Percentiles rank a stretch among this genome's conserved stretches.
These are phyloP conservation scores for Heliocidaris erythrogramma DNA, from an alignment of 35 echinoderm and acorn worm species.

Conservation along the genomic window DNA sequence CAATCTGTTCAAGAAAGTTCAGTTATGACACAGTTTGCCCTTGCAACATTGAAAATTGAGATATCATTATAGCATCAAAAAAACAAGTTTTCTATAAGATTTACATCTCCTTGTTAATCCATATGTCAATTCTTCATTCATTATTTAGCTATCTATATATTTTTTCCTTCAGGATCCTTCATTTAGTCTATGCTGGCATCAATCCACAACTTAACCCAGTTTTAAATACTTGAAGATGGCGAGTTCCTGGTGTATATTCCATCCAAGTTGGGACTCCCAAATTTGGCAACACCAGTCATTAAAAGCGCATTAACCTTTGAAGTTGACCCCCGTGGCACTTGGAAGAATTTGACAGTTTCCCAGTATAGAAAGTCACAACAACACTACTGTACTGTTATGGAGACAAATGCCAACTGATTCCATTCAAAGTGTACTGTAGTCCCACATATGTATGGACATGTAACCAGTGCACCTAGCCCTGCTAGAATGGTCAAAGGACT, in stretches of 20 bases:
- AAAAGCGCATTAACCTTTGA: constrained; percentile 17
- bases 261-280: neutral
- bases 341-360: constrained; percentile 9
- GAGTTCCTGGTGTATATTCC: neutral
- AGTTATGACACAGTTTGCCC: too few species aligned
- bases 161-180: neutral
- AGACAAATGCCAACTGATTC: neutral
- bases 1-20: too few species aligned
- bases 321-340: constrained; percentile 13
- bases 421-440: neutral
- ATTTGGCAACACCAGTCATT: neutral
- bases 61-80: too few species aligned
- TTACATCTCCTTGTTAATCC: too few species aligned
- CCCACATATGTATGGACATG: neutral
- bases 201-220: constrained; percentile 7
- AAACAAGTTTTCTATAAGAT: too few species aligned
- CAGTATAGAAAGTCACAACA: neutral
- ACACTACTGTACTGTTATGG: neutral
- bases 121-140: too few species aligned
- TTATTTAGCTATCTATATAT: too few species aligned
- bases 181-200: neutral
- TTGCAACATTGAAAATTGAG: too few species aligned
- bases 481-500: too few species aligned
- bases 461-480: neutral
- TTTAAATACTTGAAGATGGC: neutral